Base-by-base conservation (phyloP, 92 coral and sea anemone species). In the Ricordea florida region DNA sequence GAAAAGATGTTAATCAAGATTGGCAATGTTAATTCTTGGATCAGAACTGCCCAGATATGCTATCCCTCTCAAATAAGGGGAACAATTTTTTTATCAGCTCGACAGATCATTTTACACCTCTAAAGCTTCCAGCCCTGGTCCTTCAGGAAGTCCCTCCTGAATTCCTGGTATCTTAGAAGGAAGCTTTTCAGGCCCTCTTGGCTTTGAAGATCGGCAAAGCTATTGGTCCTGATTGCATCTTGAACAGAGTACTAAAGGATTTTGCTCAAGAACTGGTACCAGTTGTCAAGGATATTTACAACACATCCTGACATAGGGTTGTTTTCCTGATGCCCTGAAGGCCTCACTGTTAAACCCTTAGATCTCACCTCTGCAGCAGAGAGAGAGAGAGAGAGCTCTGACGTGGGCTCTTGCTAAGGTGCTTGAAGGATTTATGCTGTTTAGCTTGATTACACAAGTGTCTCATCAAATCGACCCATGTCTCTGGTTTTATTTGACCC, bases 251-350 rank as follows among this genome's bases (percentile, higher is more conserved):
- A 58, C 51, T 58, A 27, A 56, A 70, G 37, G 86, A 80, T 15
- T 80, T 81, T 51, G 87, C 82, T 30, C 23, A 27, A n/a, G 87
- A 81, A 45, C 66, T 81, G 6, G 80, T 75, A 16, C 59, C 82
- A 16, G 64, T 61, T 34, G 42, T 81, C 57, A 25, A 52, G 35
- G 85, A 79, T 47, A 69, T 79, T 66, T 70, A 35, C 23, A 79
- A 73, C 57, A 21, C 57, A 32, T 81, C 82, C 11, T 81, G 51
- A 21, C 41, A 2, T 74, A 72, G 47, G 74, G 82, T 10, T 42
- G 52, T 71, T 33, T 71, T 20, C 66, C 78, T 23, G 56, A 71
- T 7, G 22, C 38, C 57, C 22, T 43, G 69, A 72, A 72, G 69
- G 69, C 69, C 69, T 72, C 59, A 24, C 25, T 72, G 28, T 17